Conservation (phyloP, 1,140 invertebrate species). For the Formica selysi region DNA sequence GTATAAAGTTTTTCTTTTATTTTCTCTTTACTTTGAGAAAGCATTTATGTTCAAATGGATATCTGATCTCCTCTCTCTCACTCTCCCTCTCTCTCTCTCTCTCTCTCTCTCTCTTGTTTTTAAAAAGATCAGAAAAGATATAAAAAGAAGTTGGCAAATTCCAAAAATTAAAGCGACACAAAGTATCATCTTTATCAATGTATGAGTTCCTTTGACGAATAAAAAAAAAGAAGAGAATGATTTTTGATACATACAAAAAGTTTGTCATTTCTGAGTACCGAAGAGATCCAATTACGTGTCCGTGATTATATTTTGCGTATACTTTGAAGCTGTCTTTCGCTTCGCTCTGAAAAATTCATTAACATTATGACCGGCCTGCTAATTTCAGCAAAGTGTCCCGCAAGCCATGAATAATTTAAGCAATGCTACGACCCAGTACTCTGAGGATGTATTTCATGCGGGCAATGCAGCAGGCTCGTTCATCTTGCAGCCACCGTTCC, state of each 20-base stretch:
- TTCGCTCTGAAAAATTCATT: constrained; percentile 75
- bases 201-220: neutral
- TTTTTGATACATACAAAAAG: constrained; percentile 52
- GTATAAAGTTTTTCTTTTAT: neutral
- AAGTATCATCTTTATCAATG: neutral
- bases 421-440: constrained; percentile 73
- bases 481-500: constrained; percentile 51
- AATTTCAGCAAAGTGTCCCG: constrained; percentile 75
- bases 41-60: neutral
- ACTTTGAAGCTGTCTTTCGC: constrained; percentile 47
- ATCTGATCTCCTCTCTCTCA: neutral
- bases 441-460: constrained; percentile 70
- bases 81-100: no score
- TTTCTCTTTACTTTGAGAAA: neutral
- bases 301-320: constrained; percentile 10
- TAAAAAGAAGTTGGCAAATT: neutral
- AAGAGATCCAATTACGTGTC: constrained; percentile 64
- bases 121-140: no score
- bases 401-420: constrained; percentile 76
- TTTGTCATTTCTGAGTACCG: constrained; percentile 43
- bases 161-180: neutral
- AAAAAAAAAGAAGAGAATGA: neutral
- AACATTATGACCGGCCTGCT: constrained; percentile 75
- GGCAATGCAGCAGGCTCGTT: constrained; percentile 48
- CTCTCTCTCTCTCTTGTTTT: no score